Evolutionary conservation across 2,113 vertebrate genomes (phyloP).

Genomic region (Ceratotherium simum): DNA sequence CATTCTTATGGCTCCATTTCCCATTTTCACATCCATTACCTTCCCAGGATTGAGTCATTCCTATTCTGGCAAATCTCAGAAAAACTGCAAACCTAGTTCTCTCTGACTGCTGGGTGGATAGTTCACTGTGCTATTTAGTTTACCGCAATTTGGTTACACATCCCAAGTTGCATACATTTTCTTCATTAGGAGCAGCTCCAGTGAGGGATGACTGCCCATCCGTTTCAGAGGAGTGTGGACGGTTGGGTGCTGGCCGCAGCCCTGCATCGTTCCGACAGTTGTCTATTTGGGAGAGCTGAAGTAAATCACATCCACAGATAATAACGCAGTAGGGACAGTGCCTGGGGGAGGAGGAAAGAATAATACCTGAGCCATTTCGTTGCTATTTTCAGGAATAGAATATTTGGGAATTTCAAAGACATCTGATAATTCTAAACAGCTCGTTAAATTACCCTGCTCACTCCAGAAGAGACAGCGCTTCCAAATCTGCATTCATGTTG

Average conservation of each 20-base stretch:
- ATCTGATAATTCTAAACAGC: slow-evolving; percentile 73
- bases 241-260: neutral
- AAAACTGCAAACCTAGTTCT: neutral
- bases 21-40: slow-evolving; percentile 8
- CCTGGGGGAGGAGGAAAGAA: neutral
- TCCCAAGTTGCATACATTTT: neutral
- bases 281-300: neutral
- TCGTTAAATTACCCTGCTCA: slow-evolving; percentile 72
- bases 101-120: neutral
- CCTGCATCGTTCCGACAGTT: neutral
- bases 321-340: slow-evolving; percentile 36
- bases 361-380: slow-evolving; percentile 68
- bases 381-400: slow-evolving; percentile 64
- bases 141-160: neutral
- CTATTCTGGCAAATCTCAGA: slow-evolving; percentile 15
- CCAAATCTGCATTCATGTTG: slow-evolving; percentile 69
- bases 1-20: neutral
- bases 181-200: neutral
- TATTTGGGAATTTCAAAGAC: slow-evolving; percentile 65
- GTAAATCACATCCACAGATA: slow-evolving; percentile 63
- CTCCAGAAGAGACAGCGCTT: slow-evolving; percentile 65
- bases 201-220: neutral
- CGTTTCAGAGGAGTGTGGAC: neutral
- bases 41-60: neutral
- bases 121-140: neutral